A percentile compares a stretch with the other conserved stretches of the same genome.
These are phyloP conservation scores for Drosophila nannoptera DNA, from an alignment of 1,140 invertebrate species.

Conservation along the genomic window DNA sequence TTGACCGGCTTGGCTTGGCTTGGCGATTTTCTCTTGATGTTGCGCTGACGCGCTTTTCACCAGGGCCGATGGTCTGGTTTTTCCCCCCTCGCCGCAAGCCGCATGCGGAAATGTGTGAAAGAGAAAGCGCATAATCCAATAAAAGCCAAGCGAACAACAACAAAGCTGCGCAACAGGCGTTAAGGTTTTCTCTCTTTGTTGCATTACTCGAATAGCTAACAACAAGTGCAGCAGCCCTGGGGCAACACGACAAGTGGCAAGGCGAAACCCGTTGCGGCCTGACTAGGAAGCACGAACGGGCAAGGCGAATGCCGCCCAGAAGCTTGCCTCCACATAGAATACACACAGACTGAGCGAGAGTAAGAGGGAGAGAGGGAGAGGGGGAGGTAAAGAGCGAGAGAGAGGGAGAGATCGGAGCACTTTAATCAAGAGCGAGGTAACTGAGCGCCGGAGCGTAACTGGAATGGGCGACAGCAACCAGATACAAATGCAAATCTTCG, in stretches of 20 bases:
- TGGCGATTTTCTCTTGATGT: constrained; percentile 44
- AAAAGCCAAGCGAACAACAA: constrained; percentile 38
- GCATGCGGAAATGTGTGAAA: constrained; percentile 72
- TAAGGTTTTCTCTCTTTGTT: constrained; percentile 9
- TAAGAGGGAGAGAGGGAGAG: constrained; percentile 4
- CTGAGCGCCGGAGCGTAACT: constrained; percentile 18
- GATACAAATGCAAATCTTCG: constrained; percentile 19
- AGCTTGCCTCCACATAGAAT: not conserved
- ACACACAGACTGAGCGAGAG: too few relatives aligned
- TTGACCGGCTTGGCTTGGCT: constrained; percentile 40
- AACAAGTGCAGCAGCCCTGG: constrained; percentile 61
- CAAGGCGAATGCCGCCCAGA: constrained; percentile 41
- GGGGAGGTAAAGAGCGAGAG: not conserved
- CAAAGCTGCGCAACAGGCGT: constrained; percentile 21
- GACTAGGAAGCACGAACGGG: constrained; percentile 20
- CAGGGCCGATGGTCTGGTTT: constrained; percentile 52
- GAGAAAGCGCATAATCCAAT: constrained; percentile 75
- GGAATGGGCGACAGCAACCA: constrained; percentile 27
- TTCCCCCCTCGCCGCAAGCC: constrained; percentile 48
- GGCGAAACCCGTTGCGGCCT: constrained; percentile 38
- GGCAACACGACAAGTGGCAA: constrained; percentile 46
- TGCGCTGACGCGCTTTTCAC: constrained; percentile 41
- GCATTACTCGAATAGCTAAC: constrained; percentile 27
- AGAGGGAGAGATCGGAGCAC: not conserved
- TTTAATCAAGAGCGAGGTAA: constrained; percentile 6